Evolutionary conservation across 2,113 vertebrate species (phyloP).

Genomic region (Tragelaphus scriptus): DNA sequence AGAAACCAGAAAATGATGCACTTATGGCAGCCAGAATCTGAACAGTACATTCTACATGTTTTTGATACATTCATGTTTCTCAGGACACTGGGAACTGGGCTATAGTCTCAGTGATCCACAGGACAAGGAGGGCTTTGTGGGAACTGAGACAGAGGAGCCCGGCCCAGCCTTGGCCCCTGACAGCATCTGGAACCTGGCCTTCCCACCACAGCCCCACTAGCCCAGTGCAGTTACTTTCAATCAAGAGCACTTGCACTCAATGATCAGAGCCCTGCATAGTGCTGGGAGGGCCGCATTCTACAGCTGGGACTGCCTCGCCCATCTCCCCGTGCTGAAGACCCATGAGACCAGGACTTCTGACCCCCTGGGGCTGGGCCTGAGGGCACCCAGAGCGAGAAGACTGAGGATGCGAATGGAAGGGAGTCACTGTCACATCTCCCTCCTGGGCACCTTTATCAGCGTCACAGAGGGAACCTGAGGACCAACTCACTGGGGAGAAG

Average conservation of each 20-base stretch:
- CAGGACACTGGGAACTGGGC: neutral
- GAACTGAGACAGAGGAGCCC: neutral
- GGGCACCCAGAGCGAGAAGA: neutral
- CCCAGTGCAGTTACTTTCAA: neutral
- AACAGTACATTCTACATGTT: neutral
- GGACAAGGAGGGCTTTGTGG: accelerated
- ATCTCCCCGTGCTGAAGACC: accelerated
- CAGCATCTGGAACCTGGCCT: too few species aligned
- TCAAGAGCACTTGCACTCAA: neutral
- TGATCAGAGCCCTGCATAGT: neutral
- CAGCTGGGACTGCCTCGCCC: accelerated
- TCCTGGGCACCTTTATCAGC: too few species aligned
- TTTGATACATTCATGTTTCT: neutral
- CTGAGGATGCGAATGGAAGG: accelerated
- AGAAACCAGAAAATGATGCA: neutral
- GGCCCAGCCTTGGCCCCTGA: accelerated
- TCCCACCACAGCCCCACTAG: accelerated
- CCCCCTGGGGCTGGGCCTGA: too few species aligned
- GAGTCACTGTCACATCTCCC: accelerated
- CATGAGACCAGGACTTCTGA: too few species aligned
- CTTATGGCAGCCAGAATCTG: neutral
- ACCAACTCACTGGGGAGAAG: neutral
- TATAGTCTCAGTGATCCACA: neutral
- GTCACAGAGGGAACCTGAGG: neutral
- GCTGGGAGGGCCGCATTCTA: accelerated